These are phyloP conservation scores for Dendroctonus valens DNA, from an alignment of 1,140 invertebrate genomes.

Conservation along the genomic window DNA sequence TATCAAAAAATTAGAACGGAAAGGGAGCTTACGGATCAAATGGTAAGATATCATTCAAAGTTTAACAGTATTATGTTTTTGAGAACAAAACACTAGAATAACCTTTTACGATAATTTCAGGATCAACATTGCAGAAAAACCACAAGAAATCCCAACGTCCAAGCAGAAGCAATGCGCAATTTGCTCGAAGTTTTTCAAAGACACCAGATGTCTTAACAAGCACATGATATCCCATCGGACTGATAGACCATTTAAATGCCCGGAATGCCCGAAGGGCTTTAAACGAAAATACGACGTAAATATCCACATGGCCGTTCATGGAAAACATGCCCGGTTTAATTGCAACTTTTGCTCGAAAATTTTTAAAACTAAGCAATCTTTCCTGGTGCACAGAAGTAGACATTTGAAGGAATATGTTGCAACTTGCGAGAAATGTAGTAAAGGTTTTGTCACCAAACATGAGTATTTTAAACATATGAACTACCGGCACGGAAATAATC, in stretches of 20 bases:
- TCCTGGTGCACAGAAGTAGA: conserved; percentile 64
- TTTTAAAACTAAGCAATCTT: conserved; percentile 66
- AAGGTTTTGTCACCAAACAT: conserved; percentile 38
- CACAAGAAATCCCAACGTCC: not conserved
- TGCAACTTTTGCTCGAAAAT: conserved; percentile 53
- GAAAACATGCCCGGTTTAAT: conserved; percentile 11
- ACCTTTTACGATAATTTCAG: no score
- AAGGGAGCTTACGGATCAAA: no score
- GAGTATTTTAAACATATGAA: conserved; percentile 36
- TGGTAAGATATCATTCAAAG: no score
- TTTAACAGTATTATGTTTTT: no score
- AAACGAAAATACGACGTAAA: conserved; percentile 39
- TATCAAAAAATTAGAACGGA: no score
- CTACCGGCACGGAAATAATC: conserved; percentile 31
- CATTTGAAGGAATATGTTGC: conserved; percentile 55
- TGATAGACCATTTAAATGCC: conserved; percentile 61
- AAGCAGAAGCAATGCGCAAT: conserved; percentile 56
- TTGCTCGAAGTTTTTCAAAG: conserved; percentile 69
- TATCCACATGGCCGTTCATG: conserved; percentile 47
- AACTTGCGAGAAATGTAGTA: conserved; percentile 36
- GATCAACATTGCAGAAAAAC: no score
- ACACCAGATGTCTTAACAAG: conserved; percentile 49
- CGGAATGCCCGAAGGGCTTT: conserved; percentile 51
- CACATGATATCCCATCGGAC: conserved; percentile 67
- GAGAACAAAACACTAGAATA: no score